phyloP scores from a whole-genome alignment of 2,888 invertebrate genomes.

The Emmelina monodactyla region DNA sequence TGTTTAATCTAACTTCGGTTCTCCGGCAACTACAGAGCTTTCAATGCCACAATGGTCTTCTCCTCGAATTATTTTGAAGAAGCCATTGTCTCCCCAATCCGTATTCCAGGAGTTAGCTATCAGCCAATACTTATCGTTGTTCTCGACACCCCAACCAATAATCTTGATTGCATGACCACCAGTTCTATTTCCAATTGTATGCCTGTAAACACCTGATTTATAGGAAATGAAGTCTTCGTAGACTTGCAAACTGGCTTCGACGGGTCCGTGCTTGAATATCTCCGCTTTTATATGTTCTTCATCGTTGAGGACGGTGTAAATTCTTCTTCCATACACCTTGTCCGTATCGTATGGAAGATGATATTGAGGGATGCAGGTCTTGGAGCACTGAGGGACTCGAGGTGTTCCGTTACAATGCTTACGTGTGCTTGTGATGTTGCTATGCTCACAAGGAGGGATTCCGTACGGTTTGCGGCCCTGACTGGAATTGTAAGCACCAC shows the following conservation, averaged over 20 bases:
- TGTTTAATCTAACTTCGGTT: slow-evolving; percentile 51
- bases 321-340: slow-evolving; percentile 74
- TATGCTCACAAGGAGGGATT: slow-evolving; percentile 89
- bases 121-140: slow-evolving; percentile 84
- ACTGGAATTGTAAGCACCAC: slow-evolving; percentile 78
- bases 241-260: slow-evolving; percentile 88
- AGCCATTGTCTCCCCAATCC: slow-evolving; percentile 91
- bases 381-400: slow-evolving; percentile 81
- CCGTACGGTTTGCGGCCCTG: slow-evolving; percentile 90
- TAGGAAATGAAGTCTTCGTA: slow-evolving; percentile 85
- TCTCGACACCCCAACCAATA: slow-evolving; percentile 88
- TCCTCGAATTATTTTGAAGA: slow-evolving; percentile 87
- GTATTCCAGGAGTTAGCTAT: slow-evolving; percentile 93
- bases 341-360: slow-evolving; percentile 74
- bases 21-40: slow-evolving; percentile 71
- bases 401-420: slow-evolving; percentile 72
- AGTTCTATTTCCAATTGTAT: slow-evolving; percentile 73
- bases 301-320: slow-evolving; percentile 68
- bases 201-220: slow-evolving; percentile 76
- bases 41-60: slow-evolving; percentile 81
- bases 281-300: slow-evolving; percentile 81
- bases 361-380: slow-evolving; percentile 73
- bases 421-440: slow-evolving; percentile 81
- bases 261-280: slow-evolving; percentile 85
- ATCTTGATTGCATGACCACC: slow-evolving; percentile 91